These are phyloP conservation scores for Hydrochoerus hydrochaeris DNA, from an alignment of 2,113 vertebrate genomes.

Conservation along the genomic window DNA sequence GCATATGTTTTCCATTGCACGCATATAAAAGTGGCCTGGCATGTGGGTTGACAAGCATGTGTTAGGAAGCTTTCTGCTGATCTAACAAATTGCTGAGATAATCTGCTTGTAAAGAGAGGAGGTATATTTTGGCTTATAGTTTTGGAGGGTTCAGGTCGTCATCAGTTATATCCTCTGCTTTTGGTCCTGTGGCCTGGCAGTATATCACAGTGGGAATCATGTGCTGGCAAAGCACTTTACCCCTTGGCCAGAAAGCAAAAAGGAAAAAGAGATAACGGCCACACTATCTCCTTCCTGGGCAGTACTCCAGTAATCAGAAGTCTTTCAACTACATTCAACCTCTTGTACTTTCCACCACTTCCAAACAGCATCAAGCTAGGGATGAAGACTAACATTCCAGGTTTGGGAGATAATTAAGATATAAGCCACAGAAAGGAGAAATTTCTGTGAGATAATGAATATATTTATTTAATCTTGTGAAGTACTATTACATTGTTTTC, in stretches of 20 bases:
- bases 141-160: not conserved
- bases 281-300: not conserved
- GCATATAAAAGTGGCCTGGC: not conserved
- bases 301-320: not conserved
- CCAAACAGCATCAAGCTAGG: not conserved
- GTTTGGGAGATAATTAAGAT: not conserved
- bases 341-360: not conserved
- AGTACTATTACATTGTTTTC: not conserved
- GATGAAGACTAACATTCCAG: not conserved
- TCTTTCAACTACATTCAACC: not conserved
- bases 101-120: not conserved
- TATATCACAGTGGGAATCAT: not conserved
- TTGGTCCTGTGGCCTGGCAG: not conserved
- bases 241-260: not conserved
- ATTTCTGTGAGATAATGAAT: not conserved
- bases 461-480: slow-evolving; percentile 20
- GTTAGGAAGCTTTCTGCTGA: not conserved
- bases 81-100: not conserved
- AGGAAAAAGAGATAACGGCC: not conserved
- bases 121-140: not conserved
- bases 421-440: not conserved
- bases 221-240: not conserved
- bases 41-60: not conserved
- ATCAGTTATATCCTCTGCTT: not conserved
- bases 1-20: not conserved